Percentiles rank a stretch among this genome's conserved stretches.
Evolutionary conservation across 2,888 invertebrate genomes (phyloP).

Genomic region (Notodonta dromedarius): DNA sequence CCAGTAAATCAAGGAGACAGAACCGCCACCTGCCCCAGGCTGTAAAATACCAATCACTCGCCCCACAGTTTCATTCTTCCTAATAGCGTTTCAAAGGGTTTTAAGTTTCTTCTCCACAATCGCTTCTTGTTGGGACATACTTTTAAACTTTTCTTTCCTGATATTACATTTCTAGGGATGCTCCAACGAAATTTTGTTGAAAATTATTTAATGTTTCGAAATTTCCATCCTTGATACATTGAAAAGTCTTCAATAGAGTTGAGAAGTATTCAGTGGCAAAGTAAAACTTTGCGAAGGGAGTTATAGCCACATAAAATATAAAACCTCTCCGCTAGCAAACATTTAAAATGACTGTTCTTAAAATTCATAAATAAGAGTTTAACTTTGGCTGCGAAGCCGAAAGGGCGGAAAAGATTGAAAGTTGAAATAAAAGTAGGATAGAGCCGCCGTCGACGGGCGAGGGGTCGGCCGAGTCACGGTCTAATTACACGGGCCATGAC

Average conservation of each 20-base stretch:
- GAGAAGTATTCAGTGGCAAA: neutral
- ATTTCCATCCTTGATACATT: neutral
- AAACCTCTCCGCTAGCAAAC: neutral
- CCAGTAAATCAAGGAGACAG: too few species aligned
- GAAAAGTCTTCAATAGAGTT: neutral
- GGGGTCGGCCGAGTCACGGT: slow-evolving; percentile 46
- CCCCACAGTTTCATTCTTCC: too few species aligned
- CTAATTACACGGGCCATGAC: slow-evolving; percentile 51
- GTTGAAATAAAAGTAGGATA: slow-evolving; percentile 31
- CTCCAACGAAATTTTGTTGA: neutral
- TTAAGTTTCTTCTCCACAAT: too few species aligned
- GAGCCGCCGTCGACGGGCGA: slow-evolving; percentile 28
- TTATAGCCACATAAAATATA: neutral
- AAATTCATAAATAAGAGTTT: neutral
- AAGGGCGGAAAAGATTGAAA: slow-evolving; percentile 12
- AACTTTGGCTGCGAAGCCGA: slow-evolving; percentile 1
- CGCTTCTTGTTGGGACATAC: too few species aligned
- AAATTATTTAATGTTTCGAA: neutral
- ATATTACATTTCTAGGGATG: too few species aligned
- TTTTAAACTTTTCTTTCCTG: too few species aligned
- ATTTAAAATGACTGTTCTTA: neutral
- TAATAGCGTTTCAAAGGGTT: too few species aligned
- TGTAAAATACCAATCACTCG: too few species aligned
- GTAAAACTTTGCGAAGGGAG: neutral
- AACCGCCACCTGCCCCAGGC: too few species aligned